Base-by-base conservation (phyloP, 2,888 invertebrate species). In the Tortricodes alternella region DNA sequence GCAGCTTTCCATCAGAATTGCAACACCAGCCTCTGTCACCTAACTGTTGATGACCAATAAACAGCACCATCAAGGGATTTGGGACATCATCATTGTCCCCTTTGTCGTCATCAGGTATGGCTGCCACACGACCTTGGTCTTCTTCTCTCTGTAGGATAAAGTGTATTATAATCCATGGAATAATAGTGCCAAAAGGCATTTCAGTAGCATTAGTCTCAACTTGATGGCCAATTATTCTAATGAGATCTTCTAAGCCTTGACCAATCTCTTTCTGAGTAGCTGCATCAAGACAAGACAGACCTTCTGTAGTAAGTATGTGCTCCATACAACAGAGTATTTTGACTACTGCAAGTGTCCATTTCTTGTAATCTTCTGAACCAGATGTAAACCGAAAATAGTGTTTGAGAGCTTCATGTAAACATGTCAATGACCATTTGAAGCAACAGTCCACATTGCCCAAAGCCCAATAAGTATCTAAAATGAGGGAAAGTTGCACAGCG, bases 111-210 rank as follows among this genome's bases (percentile, higher is more conserved):
- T 84, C 83, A 43, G 63, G 69, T 39, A 81, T 71, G 56, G 82
- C 80, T 62, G 90, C 91, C 0, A 92, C 92, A 60, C 94, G 92
- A 35, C 93, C 93, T 64, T 92, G 92, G 67, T 95, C 94, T 73
- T 95, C 95, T 66, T 95, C 94, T 68, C 94, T 92, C 73, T 95
- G 93, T 46, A 97, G 86, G 62, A 97, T 92, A 67, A 94, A 94
- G 84, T 97, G 96, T 65, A 98, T 88, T 55, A 98, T 86, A 56
- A 97, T 94, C 97, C 97, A 97, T 3, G 97, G 96, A 3, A 93
- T 82, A 9, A 96, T 93, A 9, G 94, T 93, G 58, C 94, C 93
- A 50, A 96, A 91, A 0, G 95, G 94, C 82, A 93, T 90, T 60
- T 93, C 94, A 23, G 92, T 82, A 19, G 91, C 86, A 73, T 90